A percentile compares a stretch with the other conserved stretches of the same genome.
These are phyloP conservation scores for Vireo altiloquus DNA, from an alignment of 2,113 vertebrate genomes.

Conservation along the genomic window DNA sequence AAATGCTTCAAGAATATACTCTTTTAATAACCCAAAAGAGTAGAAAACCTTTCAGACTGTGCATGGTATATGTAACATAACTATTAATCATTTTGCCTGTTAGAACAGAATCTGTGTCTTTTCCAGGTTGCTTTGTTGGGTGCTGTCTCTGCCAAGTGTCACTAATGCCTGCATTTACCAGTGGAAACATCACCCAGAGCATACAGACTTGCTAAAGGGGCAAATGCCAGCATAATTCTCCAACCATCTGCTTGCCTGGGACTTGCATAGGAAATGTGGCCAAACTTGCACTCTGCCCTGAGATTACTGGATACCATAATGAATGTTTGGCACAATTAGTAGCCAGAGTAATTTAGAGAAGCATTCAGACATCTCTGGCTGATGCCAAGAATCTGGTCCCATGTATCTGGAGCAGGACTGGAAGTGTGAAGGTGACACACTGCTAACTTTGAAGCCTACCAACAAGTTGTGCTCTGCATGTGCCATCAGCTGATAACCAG, in stretches of 20 bases:
- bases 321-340: neutral
- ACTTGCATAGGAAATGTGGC: neutral
- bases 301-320: neutral
- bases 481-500: neutral
- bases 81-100: neutral
- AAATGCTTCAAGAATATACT: neutral
- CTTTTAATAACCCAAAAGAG: neutral
- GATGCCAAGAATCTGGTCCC: neutral
- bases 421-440: neutral
- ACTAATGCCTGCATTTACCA: neutral
- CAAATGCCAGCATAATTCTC: neutral
- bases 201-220: neutral
- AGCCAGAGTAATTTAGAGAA: neutral
- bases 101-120: neutral
- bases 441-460: neutral
- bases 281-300: neutral
- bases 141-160: neutral
- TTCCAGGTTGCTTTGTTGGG: neutral
- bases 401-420: neutral
- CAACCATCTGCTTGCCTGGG: constrained; percentile 16
- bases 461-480: neutral
- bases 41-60: neutral
- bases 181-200: neutral
- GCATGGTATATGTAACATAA: neutral
- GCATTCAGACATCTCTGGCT: neutral